phyloP scores from a whole-genome alignment of 2,888 invertebrate genomes.

The Apodemia mormo region DNA sequence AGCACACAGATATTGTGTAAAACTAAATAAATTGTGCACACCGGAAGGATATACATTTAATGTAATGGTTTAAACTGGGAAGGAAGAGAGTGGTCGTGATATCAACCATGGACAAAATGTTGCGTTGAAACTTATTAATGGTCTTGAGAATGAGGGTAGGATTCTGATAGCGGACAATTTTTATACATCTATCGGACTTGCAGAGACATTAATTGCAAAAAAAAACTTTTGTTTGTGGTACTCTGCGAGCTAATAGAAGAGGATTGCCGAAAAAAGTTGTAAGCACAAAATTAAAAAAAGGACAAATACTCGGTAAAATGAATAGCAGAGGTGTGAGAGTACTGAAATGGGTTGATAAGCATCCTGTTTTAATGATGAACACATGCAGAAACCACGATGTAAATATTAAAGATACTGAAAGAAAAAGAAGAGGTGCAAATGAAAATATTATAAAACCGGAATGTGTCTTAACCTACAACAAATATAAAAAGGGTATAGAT shows the following conservation, averaged over 20 bases:
- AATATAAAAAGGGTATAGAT: no score
- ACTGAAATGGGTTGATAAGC: no score
- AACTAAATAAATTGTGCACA: no score
- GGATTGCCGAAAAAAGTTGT: slow-evolving; percentile 37
- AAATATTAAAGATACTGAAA: no score
- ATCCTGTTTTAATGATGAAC: no score
- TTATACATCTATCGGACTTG: slow-evolving; percentile 6
- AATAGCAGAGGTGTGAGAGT: slow-evolving; percentile 29
- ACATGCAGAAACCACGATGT: no score
- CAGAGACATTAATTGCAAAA: neutral
- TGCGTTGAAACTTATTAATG: slow-evolving; percentile 29
- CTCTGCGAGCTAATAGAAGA: slow-evolving; percentile 37
- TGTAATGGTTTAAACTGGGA: no score
- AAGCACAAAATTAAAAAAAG: slow-evolving; percentile 37
- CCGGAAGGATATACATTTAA: no score
- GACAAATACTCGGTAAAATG: slow-evolving; percentile 39
- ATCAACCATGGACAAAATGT: no score
- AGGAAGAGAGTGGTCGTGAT: no score
- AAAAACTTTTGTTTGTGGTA: slow-evolving; percentile 32
- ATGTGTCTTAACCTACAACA: neutral
- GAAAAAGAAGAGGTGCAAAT: slow-evolving; percentile 30
- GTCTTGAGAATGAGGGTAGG: slow-evolving; percentile 30
- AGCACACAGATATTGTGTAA: no score
- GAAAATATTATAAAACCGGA: slow-evolving; percentile 37
- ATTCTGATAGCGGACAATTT: slow-evolving; percentile 36